These are phyloP conservation scores for Nibea coibor DNA, from an alignment of 2,113 vertebrate species.

Conservation along the genomic window DNA sequence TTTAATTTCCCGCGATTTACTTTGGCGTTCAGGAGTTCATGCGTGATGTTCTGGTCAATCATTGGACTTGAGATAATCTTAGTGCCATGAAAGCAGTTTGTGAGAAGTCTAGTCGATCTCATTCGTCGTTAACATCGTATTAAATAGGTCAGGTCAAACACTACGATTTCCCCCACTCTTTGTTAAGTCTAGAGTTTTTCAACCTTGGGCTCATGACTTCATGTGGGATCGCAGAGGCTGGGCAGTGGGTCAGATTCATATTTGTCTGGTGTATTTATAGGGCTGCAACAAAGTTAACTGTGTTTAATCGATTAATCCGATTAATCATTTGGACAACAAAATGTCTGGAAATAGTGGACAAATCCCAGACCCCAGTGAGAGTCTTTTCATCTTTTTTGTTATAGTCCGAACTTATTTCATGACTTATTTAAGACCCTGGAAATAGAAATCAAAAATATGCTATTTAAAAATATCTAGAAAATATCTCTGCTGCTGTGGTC, in stretches of 20 bases:
- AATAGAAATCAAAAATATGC: not conserved
- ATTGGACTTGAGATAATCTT: not conserved
- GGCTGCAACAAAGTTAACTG: not conserved
- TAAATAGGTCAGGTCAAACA: not conserved
- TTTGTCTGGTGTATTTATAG: not conserved
- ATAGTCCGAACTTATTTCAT: not conserved
- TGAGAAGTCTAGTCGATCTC: conserved; percentile 8
- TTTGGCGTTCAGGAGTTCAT: conserved; percentile 8
- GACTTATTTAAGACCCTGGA: not conserved
- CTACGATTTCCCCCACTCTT: not conserved
- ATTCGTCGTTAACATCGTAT: conserved; percentile 5
- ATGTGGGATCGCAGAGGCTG: not conserved
- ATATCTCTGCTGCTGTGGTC: not conserved
- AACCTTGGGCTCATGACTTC: not conserved
- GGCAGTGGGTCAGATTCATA: not conserved
- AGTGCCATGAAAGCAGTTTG: conserved; percentile 23
- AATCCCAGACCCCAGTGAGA: not conserved
- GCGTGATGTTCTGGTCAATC: not conserved
- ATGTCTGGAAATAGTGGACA: not conserved
- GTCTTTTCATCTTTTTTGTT: no score
- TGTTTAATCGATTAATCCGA: not conserved
- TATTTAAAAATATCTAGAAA: not conserved
- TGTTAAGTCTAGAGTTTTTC: conserved; percentile 37
- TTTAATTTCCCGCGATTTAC: conserved; percentile 22
- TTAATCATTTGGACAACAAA: not conserved